Conservation (phyloP, 1,140 invertebrate genomes). For the Drosophila tropicalis region DNA sequence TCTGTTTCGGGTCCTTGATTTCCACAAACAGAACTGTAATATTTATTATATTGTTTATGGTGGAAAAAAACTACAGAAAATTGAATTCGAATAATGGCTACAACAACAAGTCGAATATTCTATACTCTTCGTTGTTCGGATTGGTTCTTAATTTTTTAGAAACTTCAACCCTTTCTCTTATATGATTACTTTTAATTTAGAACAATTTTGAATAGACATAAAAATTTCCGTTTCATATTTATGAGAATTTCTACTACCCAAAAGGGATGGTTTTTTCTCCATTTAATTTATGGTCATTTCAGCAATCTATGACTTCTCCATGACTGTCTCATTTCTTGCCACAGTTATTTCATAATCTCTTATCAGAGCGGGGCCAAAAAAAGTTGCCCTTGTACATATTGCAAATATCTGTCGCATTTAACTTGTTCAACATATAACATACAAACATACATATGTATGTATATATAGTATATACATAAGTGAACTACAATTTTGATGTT, state of each 20-base stretch:
- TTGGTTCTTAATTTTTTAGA: too few relatives aligned
- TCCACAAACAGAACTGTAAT: conserved; percentile 17
- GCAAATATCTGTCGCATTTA: neutral
- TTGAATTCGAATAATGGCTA: neutral
- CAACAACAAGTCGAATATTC: too few relatives aligned
- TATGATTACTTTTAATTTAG: too few relatives aligned
- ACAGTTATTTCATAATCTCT: neutral
- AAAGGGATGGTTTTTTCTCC: neutral
- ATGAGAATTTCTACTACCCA: too few relatives aligned
- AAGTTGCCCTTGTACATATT: conserved; percentile 1
- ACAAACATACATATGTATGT: neutral
- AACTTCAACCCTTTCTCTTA: too few relatives aligned
- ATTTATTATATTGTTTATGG: conserved; percentile 46
- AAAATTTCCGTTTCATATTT: too few relatives aligned
- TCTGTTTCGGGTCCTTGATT: conserved; percentile 22
- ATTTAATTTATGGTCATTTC: neutral
- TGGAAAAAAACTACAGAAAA: conserved; percentile 10
- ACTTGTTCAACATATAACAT: neutral
- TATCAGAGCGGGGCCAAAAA: neutral
- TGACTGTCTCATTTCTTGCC: neutral
- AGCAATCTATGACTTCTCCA: neutral
- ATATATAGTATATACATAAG: conserved; percentile 19
- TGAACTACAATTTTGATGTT: conserved; percentile 48
- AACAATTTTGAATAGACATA: too few relatives aligned
- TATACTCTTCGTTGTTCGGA: too few relatives aligned